These are phyloP conservation scores for Frankliniella intonsa DNA, from an alignment of 2,888 invertebrate genomes.

Conservation along the genomic window DNA sequence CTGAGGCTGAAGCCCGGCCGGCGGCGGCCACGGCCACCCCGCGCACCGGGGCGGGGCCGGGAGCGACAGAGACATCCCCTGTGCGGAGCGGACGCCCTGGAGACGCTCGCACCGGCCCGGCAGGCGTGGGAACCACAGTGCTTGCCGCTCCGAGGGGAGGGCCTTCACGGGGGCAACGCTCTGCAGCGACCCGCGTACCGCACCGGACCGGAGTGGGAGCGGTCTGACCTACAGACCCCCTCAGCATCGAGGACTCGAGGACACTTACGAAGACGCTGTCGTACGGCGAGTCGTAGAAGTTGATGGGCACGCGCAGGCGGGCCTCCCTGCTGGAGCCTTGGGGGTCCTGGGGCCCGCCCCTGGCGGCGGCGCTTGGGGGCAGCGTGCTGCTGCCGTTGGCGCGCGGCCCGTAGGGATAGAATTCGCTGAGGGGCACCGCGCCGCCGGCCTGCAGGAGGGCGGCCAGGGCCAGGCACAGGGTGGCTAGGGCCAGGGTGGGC, in stretches of 20 bases:
- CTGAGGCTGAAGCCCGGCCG: background rate
- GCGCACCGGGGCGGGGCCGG: too few relatives aligned
- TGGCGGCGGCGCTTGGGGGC: conserved; percentile 34
- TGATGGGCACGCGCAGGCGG: conserved; percentile 64
- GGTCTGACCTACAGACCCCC: too few relatives aligned
- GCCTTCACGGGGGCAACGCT: too few relatives aligned
- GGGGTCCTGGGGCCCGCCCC: conserved; percentile 43
- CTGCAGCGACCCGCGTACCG: too few relatives aligned
- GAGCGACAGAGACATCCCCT: too few relatives aligned
- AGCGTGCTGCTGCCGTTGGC: conserved; percentile 49
- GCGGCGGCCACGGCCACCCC: too few relatives aligned
- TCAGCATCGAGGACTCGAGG: background rate
- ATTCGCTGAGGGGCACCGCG: conserved; percentile 53
- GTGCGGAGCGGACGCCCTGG: too few relatives aligned
- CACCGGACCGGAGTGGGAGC: too few relatives aligned
- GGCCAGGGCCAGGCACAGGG: background rate
- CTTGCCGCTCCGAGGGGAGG: too few relatives aligned
- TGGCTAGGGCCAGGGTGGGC: background rate
- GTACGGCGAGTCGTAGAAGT: conserved; percentile 73
- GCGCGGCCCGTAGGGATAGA: conserved; percentile 58
- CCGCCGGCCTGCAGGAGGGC: background rate
- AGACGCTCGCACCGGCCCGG: too few relatives aligned
- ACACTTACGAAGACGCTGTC: conserved; percentile 77
- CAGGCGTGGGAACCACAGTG: too few relatives aligned
- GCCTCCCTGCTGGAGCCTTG: conserved; percentile 64